Percentiles rank a stretch among this genome's conserved stretches.
Conservation (phyloP, 2,113 vertebrate species). For the Eublepharis macularius region DNA sequence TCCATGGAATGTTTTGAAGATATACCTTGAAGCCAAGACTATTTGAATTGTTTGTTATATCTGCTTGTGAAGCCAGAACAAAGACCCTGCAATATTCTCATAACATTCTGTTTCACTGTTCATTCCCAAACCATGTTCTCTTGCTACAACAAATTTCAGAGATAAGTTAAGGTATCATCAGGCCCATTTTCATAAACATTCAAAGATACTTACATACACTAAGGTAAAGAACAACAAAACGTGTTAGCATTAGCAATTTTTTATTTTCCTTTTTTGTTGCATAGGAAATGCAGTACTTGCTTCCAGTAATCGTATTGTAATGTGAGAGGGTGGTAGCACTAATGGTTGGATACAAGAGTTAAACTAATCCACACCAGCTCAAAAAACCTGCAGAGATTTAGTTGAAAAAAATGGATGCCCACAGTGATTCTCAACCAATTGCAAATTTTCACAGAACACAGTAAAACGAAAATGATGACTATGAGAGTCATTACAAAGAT, state of each 20-base stretch:
- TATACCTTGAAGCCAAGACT: not conserved
- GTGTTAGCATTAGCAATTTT: slow-evolving; percentile 94
- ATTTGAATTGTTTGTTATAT: not conserved
- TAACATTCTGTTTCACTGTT: not conserved
- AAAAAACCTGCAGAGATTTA: slow-evolving; percentile 88
- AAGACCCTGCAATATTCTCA: not conserved
- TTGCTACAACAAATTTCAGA: not conserved
- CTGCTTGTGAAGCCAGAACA: not conserved
- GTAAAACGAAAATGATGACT: slow-evolving; percentile 83
- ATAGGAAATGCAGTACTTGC: slow-evolving; percentile 99
- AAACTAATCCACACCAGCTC: slow-evolving; percentile 89
- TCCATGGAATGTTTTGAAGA: accelerated
- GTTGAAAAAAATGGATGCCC: slow-evolving; percentile 88
- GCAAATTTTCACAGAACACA: slow-evolving; percentile 88
- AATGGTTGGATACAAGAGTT: slow-evolving; percentile 89
- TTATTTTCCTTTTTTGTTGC: slow-evolving; percentile 97
- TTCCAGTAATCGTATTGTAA: slow-evolving; percentile 97
- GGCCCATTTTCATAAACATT: not conserved
- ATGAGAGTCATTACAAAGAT: slow-evolving; percentile 90
- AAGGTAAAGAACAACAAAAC: slow-evolving; percentile 61
- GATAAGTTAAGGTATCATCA: accelerated
- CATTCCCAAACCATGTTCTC: not conserved
- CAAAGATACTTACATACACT: not conserved
- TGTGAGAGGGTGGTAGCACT: slow-evolving; percentile 92
- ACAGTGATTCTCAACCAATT: slow-evolving; percentile 90